Evolutionary conservation across 2,888 invertebrate species (phyloP), one percentile per base, ranked within the genome.

Genomic region (Andrena marginata): DNA sequence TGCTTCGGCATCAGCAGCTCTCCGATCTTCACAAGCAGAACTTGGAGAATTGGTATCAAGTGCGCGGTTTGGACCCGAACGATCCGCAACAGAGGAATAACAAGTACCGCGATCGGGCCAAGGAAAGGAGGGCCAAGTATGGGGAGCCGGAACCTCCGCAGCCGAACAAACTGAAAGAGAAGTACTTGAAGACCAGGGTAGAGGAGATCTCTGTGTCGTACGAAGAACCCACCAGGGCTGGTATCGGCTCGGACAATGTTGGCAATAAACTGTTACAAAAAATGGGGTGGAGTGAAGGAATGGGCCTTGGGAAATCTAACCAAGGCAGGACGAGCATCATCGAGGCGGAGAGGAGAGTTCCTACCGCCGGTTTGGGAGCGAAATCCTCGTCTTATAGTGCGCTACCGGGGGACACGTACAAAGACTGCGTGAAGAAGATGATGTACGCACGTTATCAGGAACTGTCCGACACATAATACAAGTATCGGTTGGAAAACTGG

Each of bases 201-300:
- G 93, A 95, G 7, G 95, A 95, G 56, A 90, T 92, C 62, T 89
- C 93, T 0, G 91, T 94, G 2, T 89, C 91, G 23, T 93, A 95
- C 2, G 94, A 96, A 0, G 94, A 95, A 71, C 96, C 96, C 0
- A 96, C 97, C 0, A 95, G 96, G 78, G 95, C 96, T 93, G 95
- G 97, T 80, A 95, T 98, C 91, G 95, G 98, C 89, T 96, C 97
- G 0, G 98, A 98, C 88, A 99, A 99, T 90, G 98, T 99, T 79
- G 99, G 99, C 7, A 99, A 97, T 92, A 97, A 98, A 92, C 95
- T 99, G 94, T 94, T 99, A 85, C 99, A 99, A 94, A 99, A 98
- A 94, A 99, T 99, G 99, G 99, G 99, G 4, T 99, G 99, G 99
- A 97, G 97, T 6, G 98, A 98, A 93, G 99, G 99, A 0, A 97